phyloP scores from a whole-genome alignment of 2,113 vertebrate genomes.

The Orientallactaga bullata region DNA sequence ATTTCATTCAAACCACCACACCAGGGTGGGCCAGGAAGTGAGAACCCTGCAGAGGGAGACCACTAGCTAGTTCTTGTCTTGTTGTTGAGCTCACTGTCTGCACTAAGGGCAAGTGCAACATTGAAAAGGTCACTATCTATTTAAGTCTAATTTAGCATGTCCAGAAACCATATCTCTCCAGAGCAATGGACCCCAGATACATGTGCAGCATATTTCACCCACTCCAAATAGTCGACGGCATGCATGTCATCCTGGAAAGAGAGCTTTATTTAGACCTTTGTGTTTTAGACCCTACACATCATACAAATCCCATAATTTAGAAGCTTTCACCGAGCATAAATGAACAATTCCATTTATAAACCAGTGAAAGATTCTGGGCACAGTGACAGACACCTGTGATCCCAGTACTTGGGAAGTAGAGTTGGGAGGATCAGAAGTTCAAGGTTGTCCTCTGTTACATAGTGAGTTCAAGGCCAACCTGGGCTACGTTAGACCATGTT shows the following conservation, averaged over 20 bases:
- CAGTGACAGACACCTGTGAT: not conserved
- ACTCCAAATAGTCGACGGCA: not conserved
- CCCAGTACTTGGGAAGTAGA: not conserved
- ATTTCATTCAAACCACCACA: too few relatives aligned
- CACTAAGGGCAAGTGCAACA: not conserved
- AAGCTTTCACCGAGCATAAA: not conserved
- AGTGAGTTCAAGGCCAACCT: not conserved
- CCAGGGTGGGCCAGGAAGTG: not conserved
- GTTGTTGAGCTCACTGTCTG: not conserved
- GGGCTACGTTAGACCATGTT: not conserved
- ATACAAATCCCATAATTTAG: not conserved
- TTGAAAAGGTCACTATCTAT: not conserved
- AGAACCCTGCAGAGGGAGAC: not conserved
- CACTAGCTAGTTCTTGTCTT: not conserved
- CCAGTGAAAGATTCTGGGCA: not conserved
- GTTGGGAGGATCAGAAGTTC: not conserved
- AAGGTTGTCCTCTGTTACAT: not conserved
- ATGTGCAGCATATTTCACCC: accelerated
- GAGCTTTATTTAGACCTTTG: not conserved
- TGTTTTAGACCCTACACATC: not conserved
- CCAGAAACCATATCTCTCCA: not conserved
- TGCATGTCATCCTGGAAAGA: not conserved
- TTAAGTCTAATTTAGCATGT: not conserved
- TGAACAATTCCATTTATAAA: not conserved
- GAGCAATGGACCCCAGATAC: not conserved